Conservation (phyloP, 2,113 vertebrate species). For the Motacilla alba region DNA sequence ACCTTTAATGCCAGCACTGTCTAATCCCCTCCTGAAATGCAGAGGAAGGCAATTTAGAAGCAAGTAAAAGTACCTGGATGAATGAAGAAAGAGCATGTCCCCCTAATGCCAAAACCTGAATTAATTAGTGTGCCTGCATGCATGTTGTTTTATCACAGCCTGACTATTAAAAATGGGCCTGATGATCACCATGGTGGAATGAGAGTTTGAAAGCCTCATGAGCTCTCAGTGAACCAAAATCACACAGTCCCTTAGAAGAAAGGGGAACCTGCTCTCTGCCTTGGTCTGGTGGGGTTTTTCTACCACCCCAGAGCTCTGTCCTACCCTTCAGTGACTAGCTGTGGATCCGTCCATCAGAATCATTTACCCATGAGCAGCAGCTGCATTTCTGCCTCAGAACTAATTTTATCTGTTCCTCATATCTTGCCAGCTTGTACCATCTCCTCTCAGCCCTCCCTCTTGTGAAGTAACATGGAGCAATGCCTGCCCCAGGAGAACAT, state of each 20-base stretch:
- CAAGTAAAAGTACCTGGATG: not conserved
- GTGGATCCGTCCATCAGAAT: not conserved
- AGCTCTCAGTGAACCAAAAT: slow-evolving; percentile 4
- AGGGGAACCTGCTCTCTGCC: not conserved
- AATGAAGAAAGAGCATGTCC: not conserved
- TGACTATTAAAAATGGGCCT: not conserved
- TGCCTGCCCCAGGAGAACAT: not conserved
- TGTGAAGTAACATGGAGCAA: not conserved
- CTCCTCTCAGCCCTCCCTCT: not conserved
- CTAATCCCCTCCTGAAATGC: not conserved
- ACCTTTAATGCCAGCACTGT: not conserved
- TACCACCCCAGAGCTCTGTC: not conserved
- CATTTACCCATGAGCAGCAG: fast-evolving
- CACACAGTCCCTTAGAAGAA: not conserved
- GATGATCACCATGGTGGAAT: not conserved
- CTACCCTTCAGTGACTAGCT: not conserved
- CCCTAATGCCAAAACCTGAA: not conserved
- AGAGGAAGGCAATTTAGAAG: not conserved
- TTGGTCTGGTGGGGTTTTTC: not conserved
- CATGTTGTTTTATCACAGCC: not conserved
- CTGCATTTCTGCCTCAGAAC: not conserved
- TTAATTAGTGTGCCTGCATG: not conserved
- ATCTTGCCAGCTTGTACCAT: not conserved
- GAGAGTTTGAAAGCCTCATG: not conserved
- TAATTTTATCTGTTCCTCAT: not conserved